Percentiles rank a stretch among this genome's conserved stretches.
Evolutionary conservation across 2,113 vertebrate species (phyloP).

Genomic region (Ictalurus furcatus): DNA sequence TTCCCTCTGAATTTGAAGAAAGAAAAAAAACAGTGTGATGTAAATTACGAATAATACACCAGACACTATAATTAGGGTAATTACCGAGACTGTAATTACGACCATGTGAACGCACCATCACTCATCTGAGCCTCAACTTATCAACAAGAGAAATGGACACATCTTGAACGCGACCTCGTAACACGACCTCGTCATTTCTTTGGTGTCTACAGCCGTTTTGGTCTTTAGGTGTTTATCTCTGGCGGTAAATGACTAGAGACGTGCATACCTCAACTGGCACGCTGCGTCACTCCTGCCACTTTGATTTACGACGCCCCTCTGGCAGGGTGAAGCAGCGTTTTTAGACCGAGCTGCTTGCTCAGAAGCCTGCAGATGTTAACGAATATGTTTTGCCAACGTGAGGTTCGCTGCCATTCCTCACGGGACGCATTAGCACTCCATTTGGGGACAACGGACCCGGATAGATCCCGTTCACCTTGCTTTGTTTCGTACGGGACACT

Average conservation of each 20-base stretch:
- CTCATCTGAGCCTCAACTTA: neutral
- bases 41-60: neutral
- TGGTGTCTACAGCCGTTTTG: neutral
- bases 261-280: neutral
- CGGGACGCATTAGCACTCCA: conserved; percentile 34
- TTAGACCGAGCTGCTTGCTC: conserved; percentile 29
- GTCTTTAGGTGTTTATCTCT: neutral
- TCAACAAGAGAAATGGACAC: neutral
- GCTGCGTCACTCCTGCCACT: conserved; percentile 18
- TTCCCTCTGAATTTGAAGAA: neutral
- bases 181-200: neutral
- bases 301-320: conserved; percentile 41
- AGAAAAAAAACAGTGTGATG: neutral
- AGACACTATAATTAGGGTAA: neutral
- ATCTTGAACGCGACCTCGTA: neutral
- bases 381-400: conserved; percentile 45
- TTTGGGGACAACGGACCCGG: conserved; percentile 1
- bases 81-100: neutral
- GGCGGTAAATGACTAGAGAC: neutral
- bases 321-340: conserved; percentile 42
- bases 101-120: neutral
- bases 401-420: conserved; percentile 22
- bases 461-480: conserved; percentile 3
- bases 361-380: conserved; percentile 42
- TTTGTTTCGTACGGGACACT: neutral